These are phyloP conservation scores for Drosophila tanythrix DNA, from an alignment of 2,888 invertebrate genomes.

Conservation along the genomic window DNA sequence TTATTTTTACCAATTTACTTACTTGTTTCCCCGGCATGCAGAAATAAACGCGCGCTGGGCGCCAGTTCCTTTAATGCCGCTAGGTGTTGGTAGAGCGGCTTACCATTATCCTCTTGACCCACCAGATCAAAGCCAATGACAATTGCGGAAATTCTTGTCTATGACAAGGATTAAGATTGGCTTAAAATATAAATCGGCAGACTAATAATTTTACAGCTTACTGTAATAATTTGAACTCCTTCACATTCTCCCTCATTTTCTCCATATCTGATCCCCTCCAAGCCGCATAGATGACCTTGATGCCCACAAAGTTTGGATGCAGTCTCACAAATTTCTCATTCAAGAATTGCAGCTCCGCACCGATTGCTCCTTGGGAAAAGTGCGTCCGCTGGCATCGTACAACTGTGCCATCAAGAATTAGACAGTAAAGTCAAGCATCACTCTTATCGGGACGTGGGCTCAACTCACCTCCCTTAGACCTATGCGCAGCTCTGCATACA, in stretches of 20 bases:
- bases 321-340: conserved; percentile 85
- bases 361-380: conserved; percentile 85
- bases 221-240: conserved; percentile 74
- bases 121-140: conserved; percentile 89
- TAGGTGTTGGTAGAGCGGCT: conserved; percentile 84
- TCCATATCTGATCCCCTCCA: conserved; percentile 57
- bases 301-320: conserved; percentile 87
- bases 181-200: too few species aligned
- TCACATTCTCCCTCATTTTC: conserved; percentile 54
- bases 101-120: conserved; percentile 88
- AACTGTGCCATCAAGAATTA: conserved; percentile 69
- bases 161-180: conserved; percentile 6
- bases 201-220: conserved; percentile 47
- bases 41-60: conserved; percentile 86
- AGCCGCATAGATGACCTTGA: conserved; percentile 86
- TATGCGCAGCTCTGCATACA: conserved; percentile 87
- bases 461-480: conserved; percentile 72
- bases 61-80: conserved; percentile 72
- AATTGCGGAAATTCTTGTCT: conserved; percentile 85
- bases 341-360: conserved; percentile 83
- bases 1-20: conserved; percentile 7
- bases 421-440: neutral
- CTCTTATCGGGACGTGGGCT: neutral
- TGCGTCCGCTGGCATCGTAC: conserved; percentile 87
- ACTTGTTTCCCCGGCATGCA: conserved; percentile 89